phyloP scores from a whole-genome alignment of 2,113 vertebrate genomes.

The Galeopterus variegatus region DNA sequence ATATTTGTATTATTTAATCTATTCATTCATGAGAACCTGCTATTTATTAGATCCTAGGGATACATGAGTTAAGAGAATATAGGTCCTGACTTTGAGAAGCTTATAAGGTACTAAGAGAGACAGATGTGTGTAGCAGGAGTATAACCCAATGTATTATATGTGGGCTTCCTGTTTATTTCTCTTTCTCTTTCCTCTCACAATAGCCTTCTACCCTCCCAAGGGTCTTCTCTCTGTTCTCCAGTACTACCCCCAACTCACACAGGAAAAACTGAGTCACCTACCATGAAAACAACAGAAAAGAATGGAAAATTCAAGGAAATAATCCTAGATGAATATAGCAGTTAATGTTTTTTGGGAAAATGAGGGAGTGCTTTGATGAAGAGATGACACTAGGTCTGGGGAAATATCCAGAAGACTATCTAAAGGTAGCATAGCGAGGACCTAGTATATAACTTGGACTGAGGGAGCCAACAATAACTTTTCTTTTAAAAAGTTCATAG shows the following conservation, averaged over 20 bases:
- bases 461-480: neutral
- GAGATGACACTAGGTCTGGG: neutral
- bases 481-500: neutral
- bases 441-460: neutral
- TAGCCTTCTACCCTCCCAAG: neutral
- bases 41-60: neutral
- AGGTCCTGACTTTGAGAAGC: neutral
- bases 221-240: neutral
- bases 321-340: neutral
- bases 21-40: neutral
- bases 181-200: neutral
- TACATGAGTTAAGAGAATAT: neutral
- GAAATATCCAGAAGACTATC: neutral
- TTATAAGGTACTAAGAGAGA: neutral
- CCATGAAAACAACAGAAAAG: neutral
- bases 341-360: neutral
- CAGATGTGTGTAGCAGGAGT: neutral
- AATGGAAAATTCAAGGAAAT: neutral
- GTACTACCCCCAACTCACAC: neutral
- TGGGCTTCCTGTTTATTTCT: neutral
- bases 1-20: conserved; percentile 21
- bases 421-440: neutral
- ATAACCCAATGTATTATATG: neutral
- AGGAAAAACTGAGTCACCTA: neutral
- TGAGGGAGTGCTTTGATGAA: neutral